Conservation (phyloP, 2,113 vertebrate species). For the Austrofundulus limnaeus region DNA sequence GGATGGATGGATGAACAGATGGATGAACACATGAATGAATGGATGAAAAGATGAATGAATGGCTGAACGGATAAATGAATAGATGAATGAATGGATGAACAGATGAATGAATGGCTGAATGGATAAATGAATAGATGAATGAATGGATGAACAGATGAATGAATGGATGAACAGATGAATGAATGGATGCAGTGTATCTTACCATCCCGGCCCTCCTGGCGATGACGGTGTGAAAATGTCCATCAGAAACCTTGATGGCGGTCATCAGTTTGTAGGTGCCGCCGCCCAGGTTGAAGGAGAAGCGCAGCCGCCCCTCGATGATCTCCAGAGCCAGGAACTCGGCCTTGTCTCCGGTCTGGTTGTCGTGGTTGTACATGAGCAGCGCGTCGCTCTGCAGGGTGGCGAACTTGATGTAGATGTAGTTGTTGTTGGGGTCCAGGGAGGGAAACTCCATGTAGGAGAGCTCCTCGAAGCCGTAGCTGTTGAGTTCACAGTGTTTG, state of each 20-base stretch:
- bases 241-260: constrained; percentile 90
- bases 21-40: too few relatives aligned
- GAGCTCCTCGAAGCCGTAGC: constrained; percentile 95
- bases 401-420: constrained; percentile 97
- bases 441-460: constrained; percentile 98
- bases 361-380: constrained; percentile 93
- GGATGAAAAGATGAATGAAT: too few relatives aligned
- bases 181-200: too few relatives aligned
- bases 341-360: constrained; percentile 91
- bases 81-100: too few relatives aligned
- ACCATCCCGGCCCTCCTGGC: constrained; percentile 96
- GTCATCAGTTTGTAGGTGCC: constrained; percentile 91
- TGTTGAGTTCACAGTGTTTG: constrained; percentile 96
- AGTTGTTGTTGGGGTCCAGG: constrained; percentile 97
- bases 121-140: too few relatives aligned
- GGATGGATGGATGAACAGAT: too few relatives aligned
- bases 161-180: too few relatives aligned
- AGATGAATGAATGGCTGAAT: too few relatives aligned
- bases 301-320: constrained; percentile 85
- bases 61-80: too few relatives aligned
- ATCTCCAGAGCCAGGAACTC: constrained; percentile 96
- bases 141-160: too few relatives aligned
- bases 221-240: constrained; percentile 94
- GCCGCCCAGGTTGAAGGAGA: constrained; percentile 95
- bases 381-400: constrained; percentile 90